Conservation (phyloP, 2,888 invertebrate genomes). For the Nomada fabriciana region DNA sequence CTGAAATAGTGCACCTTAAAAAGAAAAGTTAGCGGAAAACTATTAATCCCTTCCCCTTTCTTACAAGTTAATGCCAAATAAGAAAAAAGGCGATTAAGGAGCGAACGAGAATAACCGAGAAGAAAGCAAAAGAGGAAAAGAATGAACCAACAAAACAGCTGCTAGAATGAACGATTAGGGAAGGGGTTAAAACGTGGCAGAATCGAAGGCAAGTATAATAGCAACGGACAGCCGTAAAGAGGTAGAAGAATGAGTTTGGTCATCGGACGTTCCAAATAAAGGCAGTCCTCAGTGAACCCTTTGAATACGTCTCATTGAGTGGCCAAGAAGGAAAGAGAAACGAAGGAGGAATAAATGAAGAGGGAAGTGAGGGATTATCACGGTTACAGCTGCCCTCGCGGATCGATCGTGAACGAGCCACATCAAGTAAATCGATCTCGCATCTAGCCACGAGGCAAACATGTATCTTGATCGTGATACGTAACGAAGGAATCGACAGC, state of each 20-base stretch:
- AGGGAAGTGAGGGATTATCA: slow-evolving; percentile 58
- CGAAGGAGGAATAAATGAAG: slow-evolving; percentile 33
- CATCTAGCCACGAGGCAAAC: slow-evolving; percentile 45
- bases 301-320: slow-evolving; percentile 52
- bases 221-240: slow-evolving; percentile 29
- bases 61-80: neutral
- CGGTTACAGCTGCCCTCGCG: slow-evolving; percentile 51
- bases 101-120: no score
- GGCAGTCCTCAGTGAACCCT: slow-evolving; percentile 38
- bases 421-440: slow-evolving; percentile 58
- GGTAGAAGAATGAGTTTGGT: slow-evolving; percentile 54
- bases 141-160: slow-evolving; percentile 39
- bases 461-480: slow-evolving; percentile 50
- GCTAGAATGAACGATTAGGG: neutral
- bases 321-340: slow-evolving; percentile 3
- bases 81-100: no score
- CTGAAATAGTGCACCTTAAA: neutral
- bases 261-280: slow-evolving; percentile 63
- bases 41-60: no score
- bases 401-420: slow-evolving; percentile 53
- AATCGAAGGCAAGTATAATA: slow-evolving; percentile 34
- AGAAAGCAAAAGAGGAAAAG: neutral
- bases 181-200: slow-evolving; percentile 10
- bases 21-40: neutral
- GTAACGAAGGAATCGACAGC: slow-evolving; percentile 46